Conservation (phyloP, 1,140 invertebrate genomes). For the Eupristina koningsbergeri region DNA sequence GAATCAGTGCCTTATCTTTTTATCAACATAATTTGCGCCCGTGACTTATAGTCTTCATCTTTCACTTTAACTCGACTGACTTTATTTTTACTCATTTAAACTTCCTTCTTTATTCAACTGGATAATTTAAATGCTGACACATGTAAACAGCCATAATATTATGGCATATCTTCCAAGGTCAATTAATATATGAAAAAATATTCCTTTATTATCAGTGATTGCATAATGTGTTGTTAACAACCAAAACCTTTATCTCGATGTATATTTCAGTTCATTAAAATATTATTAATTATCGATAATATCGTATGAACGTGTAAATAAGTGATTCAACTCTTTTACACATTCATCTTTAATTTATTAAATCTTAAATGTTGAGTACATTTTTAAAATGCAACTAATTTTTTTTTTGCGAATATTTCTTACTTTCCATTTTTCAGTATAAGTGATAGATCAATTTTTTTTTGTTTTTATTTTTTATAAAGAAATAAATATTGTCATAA, state of each 20-base stretch:
- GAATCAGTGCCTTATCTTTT: not conserved
- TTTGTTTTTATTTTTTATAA: too few relatives aligned
- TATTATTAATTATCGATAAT: too few relatives aligned
- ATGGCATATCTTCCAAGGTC: not conserved
- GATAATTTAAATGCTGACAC: not conserved
- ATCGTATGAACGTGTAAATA: too few relatives aligned
- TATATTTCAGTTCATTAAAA: not conserved
- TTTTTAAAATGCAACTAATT: too few relatives aligned
- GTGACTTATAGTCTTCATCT: not conserved
- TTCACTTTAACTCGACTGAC: not conserved
- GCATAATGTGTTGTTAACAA: conserved; percentile 9
- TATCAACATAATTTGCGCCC: not conserved
- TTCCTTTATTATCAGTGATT: not conserved
- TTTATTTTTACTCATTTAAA: not conserved
- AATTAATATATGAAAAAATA: not conserved
- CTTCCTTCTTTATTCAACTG: not conserved
- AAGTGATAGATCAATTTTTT: too few relatives aligned
- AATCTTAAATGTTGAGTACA: too few relatives aligned
- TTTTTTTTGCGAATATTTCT: too few relatives aligned
- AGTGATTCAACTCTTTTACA: too few relatives aligned
- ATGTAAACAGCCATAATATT: not conserved
- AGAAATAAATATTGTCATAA: too few relatives aligned
- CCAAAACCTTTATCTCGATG: too few relatives aligned
- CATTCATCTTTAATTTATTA: too few relatives aligned
- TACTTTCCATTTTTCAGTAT: too few relatives aligned